Evolutionary conservation across 2,888 invertebrate species (phyloP).

Genomic region (Luperina nickerlii): DNA sequence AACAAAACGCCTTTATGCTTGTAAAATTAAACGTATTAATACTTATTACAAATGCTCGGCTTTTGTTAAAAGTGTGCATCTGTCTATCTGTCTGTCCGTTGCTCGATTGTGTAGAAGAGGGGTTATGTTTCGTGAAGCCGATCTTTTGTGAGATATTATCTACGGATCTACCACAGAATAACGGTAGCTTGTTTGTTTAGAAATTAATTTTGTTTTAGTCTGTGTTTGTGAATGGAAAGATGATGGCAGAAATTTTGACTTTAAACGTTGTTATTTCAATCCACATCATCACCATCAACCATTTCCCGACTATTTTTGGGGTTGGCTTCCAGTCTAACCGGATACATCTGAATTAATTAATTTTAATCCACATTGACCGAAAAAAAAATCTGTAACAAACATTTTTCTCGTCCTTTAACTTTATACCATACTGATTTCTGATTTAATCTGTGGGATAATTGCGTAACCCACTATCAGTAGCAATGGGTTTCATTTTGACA

Average conservation of each 20-base stretch:
- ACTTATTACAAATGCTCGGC: slow-evolving; percentile 77
- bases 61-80: slow-evolving; percentile 84
- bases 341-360: not conserved
- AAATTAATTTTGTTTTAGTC: not conserved
- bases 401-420: not conserved
- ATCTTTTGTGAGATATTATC: slow-evolving; percentile 70
- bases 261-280: not conserved
- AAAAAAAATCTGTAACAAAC: not conserved
- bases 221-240: not conserved
- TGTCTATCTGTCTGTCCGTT: slow-evolving; percentile 78
- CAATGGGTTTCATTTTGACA: too few relatives aligned
- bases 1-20: slow-evolving; percentile 77
- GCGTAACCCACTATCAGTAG: too few relatives aligned
- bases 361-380: not conserved
- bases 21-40: slow-evolving; percentile 84
- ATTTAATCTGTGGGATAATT: not conserved
- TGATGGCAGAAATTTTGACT: not conserved
- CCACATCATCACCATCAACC: not conserved
- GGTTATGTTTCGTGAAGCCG: slow-evolving; percentile 82
- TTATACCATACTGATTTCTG: not conserved
- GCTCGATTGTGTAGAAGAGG: slow-evolving; percentile 81
- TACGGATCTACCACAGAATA: slow-evolving; percentile 55
- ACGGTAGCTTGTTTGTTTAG: slow-evolving; percentile 45
- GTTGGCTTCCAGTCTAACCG: not conserved
- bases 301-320: not conserved